Evolutionary conservation across 2,888 invertebrate species (phyloP).

Genomic region (Brassicogethes aeneus): DNA sequence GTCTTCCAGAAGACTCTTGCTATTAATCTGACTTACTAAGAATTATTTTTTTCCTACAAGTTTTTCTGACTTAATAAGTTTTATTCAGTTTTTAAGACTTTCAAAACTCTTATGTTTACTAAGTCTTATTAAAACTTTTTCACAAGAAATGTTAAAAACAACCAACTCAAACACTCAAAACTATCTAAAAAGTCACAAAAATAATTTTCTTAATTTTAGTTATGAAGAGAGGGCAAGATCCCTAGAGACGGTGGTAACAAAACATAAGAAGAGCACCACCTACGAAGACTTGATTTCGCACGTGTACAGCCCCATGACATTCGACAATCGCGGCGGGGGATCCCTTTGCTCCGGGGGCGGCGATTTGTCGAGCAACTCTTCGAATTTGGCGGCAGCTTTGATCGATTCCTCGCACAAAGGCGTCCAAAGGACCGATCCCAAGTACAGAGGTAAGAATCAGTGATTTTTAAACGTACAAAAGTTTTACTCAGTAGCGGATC

Average conservation of each 20-base stretch:
- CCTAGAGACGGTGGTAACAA: slow-evolving; percentile 73
- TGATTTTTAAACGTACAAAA: background rate
- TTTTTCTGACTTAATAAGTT: too few species aligned
- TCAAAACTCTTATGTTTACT: too few species aligned
- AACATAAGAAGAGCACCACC: slow-evolving; percentile 79
- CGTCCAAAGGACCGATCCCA: slow-evolving; percentile 29
- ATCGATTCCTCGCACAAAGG: slow-evolving; percentile 43
- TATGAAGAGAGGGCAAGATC: slow-evolving; percentile 85
- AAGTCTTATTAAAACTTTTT: too few species aligned
- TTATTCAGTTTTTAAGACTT: too few species aligned
- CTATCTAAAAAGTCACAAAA: too few species aligned
- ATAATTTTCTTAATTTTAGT: slow-evolving; percentile 53
- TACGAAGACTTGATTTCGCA: slow-evolving; percentile 81
- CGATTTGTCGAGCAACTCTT: slow-evolving; percentile 25
- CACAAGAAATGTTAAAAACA: too few species aligned
- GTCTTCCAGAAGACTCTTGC: too few species aligned
- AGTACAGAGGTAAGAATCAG: slow-evolving; percentile 31
- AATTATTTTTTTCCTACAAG: too few species aligned
- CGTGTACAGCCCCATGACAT: slow-evolving; percentile 52
- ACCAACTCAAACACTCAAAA: too few species aligned
- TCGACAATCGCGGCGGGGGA: too few species aligned
- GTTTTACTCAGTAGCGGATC: slow-evolving; percentile 3
- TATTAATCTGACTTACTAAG: too few species aligned
- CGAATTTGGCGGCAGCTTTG: slow-evolving; percentile 48
- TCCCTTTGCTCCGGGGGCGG: slow-evolving; percentile 35